phyloP scores from a whole-genome alignment of 2,888 invertebrate species.

The Pseudoips prasinana region DNA sequence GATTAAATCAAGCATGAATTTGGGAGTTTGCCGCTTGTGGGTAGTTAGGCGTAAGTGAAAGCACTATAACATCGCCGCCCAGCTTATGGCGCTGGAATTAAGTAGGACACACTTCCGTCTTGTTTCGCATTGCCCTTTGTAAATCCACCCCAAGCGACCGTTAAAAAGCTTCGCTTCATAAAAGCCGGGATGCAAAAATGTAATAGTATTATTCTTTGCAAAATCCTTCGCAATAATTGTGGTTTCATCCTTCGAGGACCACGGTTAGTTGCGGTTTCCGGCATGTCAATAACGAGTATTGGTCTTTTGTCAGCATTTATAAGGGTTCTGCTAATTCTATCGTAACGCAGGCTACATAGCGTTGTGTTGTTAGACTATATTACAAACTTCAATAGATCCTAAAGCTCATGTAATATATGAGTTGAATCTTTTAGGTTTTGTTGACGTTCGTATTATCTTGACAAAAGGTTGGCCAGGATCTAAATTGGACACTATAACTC shows the following conservation, averaged over 20 bases:
- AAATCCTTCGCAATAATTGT: too few relatives aligned
- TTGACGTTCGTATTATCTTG: constrained; percentile 8
- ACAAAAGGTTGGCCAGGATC: constrained; percentile 16
- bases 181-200: too few relatives aligned
- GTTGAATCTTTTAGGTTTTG: constrained; percentile 9
- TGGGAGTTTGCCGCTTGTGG: too few relatives aligned
- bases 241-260: not conserved
- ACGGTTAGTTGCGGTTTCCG: constrained; percentile 1
- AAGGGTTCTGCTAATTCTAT: constrained; percentile 10
- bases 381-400: constrained; percentile 8
- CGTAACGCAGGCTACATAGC: not conserved
- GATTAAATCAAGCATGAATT: too few relatives aligned
- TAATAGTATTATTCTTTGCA: too few relatives aligned
- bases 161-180: too few relatives aligned
- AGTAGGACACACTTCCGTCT: too few relatives aligned
- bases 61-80: too few relatives aligned
- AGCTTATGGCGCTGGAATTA: too few relatives aligned
- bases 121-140: too few relatives aligned
- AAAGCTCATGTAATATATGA: constrained; percentile 11
- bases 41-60: too few relatives aligned
- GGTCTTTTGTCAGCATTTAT: constrained; percentile 6
- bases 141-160: too few relatives aligned
- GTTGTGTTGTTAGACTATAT: constrained; percentile 6
- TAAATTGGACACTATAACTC: constrained; percentile 24
- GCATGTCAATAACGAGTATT: constrained; percentile 7